These are phyloP conservation scores for Colletes collaris DNA, from an alignment of 2,888 invertebrate species.

Conservation along the genomic window DNA sequence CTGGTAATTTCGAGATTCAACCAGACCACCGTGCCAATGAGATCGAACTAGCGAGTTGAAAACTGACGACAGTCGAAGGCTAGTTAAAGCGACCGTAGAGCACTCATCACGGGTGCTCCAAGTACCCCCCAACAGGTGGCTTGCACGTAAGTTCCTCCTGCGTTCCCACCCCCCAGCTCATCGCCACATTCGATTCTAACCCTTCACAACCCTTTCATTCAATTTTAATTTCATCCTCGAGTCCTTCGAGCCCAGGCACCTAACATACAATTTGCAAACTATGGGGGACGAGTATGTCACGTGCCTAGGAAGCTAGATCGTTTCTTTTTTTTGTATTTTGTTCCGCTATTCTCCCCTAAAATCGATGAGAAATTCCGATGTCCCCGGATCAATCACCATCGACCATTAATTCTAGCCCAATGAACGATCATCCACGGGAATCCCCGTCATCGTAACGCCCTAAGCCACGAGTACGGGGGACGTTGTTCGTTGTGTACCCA, in stretches of 20 bases:
- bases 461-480: too few relatives aligned
- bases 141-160: conserved; percentile 71
- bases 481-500: too few relatives aligned
- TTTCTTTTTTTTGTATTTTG: too few relatives aligned
- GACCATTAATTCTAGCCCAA: conserved; percentile 4
- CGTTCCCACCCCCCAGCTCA: conserved; percentile 12
- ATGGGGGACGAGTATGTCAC: too few relatives aligned
- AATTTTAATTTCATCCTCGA: too few relatives aligned
- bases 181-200: conserved; percentile 5
- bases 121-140: conserved; percentile 78
- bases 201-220: too few relatives aligned
- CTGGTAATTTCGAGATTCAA: conserved; percentile 43
- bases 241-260: too few relatives aligned
- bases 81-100: conserved; percentile 65
- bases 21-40: conserved; percentile 52
- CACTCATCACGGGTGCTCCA: conserved; percentile 65
- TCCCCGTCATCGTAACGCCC: too few relatives aligned
- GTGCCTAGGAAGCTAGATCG: too few relatives aligned
- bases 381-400: not conserved
- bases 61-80: conserved; percentile 60
- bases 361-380: not conserved
- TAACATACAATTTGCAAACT: too few relatives aligned
- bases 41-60: conserved; percentile 60
- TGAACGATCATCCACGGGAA: conserved; percentile 1
- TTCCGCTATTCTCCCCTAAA: too few relatives aligned